Base-by-base conservation (phyloP, 2,888 invertebrate species). In the Agrochola litura region DNA sequence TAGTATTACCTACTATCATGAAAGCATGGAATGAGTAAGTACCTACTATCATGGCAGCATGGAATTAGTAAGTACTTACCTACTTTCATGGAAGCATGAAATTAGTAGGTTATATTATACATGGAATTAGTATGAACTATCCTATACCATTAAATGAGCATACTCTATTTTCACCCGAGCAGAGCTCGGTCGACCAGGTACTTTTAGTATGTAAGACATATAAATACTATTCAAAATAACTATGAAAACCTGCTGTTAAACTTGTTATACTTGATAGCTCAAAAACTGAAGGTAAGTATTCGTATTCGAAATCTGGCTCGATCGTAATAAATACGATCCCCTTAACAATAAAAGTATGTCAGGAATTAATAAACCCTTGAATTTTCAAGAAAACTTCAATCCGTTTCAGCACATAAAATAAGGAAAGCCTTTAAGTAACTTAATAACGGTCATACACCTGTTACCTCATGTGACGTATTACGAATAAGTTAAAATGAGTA, bases 361-460 rank as follows among this genome's bases (percentile, higher is more conserved):
- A 46, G 4, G 19, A 52, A 60, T 52, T 37, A 41, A 65, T 60
- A 61, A 37, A 54, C 58, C 22, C 9, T 37, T 6, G 12, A 65
- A 65, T n/a, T 66, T 46, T 19, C 60, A 46, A 10, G 37, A 25
- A 60, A 66, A 80, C 43, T 79, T 72, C 10, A 73, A 41, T 61
- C 60, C 80, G 46, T 58, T 72, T 25, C 16, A 52, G 19, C 30
- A 41, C 68, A 69, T 81, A 72, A 76, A 76, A 52, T 54, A 63
- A 49, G 67, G 41, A 63, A 72, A 68, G 58, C 58, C 58, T 9
- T 30, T 54, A 58, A 14, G 30, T 68, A 64, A 76, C 60, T 82
- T 72, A 68, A 82, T 82, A 72, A 68, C 37, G 67, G 63, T 54
- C 6, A 58, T 63, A 76, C 81, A 82, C 77, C 81, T 82, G 81